Evolutionary conservation across 2,113 vertebrate species (phyloP).

Genomic region (Rhodinocichla rosea): DNA sequence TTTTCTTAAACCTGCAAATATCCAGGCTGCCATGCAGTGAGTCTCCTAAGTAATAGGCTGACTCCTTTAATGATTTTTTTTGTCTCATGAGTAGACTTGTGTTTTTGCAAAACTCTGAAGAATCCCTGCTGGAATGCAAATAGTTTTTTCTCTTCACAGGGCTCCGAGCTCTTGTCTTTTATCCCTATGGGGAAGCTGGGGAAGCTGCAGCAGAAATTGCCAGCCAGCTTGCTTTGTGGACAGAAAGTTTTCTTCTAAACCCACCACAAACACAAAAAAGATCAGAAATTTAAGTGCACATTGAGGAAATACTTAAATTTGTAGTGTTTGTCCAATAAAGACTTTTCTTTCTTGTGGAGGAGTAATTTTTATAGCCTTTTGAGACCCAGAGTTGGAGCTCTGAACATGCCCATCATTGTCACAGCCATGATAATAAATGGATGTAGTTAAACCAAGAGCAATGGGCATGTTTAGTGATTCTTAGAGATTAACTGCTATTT

Average conservation of each 20-base stretch:
- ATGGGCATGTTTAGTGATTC: neutral
- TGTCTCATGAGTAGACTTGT: neutral
- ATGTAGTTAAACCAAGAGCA: neutral
- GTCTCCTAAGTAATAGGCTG: fast-evolving
- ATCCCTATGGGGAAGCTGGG: neutral
- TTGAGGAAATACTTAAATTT: neutral
- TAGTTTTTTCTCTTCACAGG: neutral
- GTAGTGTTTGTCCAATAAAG: neutral
- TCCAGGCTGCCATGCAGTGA: neutral
- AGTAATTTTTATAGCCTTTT: neutral
- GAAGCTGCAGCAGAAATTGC: neutral
- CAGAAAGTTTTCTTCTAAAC: neutral
- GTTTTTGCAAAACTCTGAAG: neutral
- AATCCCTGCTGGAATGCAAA: neutral
- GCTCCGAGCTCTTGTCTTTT: neutral
- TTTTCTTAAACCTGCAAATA: neutral
- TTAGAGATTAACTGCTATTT: neutral
- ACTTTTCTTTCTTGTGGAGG: neutral
- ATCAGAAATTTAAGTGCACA: neutral
- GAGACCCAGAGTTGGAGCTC: neutral
- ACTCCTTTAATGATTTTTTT: neutral
- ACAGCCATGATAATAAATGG: neutral
- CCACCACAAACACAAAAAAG: neutral
- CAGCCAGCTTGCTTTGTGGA: neutral
- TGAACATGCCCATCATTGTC: neutral